Percentiles rank a stretch among this genome's conserved stretches.
Conservation (phyloP, 2,113 vertebrate genomes). For the Sinocyclocheilus anophthalmus region DNA sequence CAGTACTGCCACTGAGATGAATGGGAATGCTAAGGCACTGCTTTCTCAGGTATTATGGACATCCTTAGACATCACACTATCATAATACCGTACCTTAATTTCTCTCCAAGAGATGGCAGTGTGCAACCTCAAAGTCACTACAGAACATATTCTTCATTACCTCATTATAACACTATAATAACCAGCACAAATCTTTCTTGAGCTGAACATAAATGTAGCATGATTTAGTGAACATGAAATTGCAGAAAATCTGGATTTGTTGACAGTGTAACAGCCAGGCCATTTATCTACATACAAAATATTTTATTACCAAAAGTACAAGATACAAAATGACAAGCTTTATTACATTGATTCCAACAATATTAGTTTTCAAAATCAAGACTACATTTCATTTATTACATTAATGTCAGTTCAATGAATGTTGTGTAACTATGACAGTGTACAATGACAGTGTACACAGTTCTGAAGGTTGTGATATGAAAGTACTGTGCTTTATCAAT, state of each 20-base stretch:
- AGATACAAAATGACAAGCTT: not conserved
- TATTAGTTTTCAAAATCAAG: not conserved
- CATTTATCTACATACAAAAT: not conserved
- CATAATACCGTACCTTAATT: not conserved
- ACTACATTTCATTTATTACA: not conserved
- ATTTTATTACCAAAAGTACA: constrained; percentile 31
- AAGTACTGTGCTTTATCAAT: not conserved
- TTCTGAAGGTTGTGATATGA: not conserved
- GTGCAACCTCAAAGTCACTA: not conserved
- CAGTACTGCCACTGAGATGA: not conserved
- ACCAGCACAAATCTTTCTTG: not conserved
- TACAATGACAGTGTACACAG: not conserved
- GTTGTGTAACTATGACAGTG: not conserved
- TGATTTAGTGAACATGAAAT: not conserved
- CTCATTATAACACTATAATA: not conserved
- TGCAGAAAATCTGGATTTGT: not conserved
- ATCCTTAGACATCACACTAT: not conserved
- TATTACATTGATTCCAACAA: not conserved
- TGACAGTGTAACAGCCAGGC: not conserved
- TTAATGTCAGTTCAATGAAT: not conserved
- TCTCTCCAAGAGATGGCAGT: constrained; percentile 11
- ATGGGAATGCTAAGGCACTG: not conserved
- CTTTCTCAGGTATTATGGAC: too few relatives aligned
- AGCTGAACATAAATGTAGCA: too few relatives aligned
- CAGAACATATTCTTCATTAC: not conserved